Evolutionary conservation across 2,113 vertebrate genomes (phyloP).

Genomic region (Rhagologus leucostigma): DNA sequence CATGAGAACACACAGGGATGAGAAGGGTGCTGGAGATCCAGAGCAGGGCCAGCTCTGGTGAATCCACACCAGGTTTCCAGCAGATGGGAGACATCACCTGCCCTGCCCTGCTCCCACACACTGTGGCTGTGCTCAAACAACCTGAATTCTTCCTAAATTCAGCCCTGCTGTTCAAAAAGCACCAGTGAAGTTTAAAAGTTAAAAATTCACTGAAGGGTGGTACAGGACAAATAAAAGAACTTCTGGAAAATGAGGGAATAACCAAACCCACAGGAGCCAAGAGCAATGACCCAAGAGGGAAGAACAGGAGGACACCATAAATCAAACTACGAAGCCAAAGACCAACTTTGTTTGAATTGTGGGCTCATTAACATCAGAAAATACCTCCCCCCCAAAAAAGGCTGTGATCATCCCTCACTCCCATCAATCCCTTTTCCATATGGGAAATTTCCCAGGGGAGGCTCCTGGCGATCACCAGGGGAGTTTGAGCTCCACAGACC

Average conservation of each 20-base stretch:
- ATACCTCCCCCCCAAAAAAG: fast-evolving
- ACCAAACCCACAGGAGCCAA: background rate
- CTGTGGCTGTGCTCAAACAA: background rate
- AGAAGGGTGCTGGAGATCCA: background rate
- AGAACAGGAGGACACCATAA: background rate
- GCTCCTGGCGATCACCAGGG: background rate
- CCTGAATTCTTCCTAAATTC: background rate
- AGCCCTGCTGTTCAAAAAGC: background rate
- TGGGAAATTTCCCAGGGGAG: background rate
- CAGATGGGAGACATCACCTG: background rate
- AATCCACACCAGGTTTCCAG: background rate
- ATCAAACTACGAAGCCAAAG: background rate
- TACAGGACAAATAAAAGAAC: background rate
- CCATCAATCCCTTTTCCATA: background rate
- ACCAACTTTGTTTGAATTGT: background rate
- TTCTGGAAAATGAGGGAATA: background rate
- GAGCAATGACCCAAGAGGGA: background rate
- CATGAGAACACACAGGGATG: background rate
- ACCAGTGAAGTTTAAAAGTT: background rate
- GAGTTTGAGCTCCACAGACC: background rate
- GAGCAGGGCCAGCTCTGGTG: background rate
- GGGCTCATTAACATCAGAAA: background rate
- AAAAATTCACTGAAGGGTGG: too few species aligned
- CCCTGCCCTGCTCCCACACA: background rate
- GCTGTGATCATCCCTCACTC: background rate